Evolutionary conservation across 2,113 vertebrate species (phyloP).

Genomic region (Trogon surrucura): DNA sequence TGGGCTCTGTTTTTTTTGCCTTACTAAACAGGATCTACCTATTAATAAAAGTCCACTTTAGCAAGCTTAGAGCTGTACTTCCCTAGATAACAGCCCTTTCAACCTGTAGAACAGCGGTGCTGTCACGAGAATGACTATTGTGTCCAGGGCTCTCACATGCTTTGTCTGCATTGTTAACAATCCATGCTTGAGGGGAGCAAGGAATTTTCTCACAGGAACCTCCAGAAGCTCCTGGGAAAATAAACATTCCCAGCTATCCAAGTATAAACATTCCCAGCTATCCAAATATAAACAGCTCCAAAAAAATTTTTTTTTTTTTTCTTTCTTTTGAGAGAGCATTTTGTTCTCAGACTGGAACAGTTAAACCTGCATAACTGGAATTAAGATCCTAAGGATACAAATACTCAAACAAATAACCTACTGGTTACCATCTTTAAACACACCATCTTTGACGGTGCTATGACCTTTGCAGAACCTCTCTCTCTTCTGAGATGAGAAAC

Average conservation of each 20-base stretch:
- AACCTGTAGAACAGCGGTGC: not conserved
- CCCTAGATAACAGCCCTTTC: not conserved
- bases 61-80: not conserved
- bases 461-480: not conserved
- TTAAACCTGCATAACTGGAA: not conserved
- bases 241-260: not conserved
- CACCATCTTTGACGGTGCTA: not conserved
- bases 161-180: not conserved
- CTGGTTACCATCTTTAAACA: not conserved
- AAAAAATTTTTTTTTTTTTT: not conserved
- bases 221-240: not conserved
- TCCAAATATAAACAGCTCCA: not conserved
- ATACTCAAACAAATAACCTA: not conserved
- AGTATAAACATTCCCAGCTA: not conserved
- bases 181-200: fast-evolving
- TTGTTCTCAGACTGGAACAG: not conserved
- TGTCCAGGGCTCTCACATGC: not conserved
- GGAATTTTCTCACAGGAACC: slow-evolving; percentile 8
- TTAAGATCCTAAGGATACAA: not conserved
- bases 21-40: not conserved
- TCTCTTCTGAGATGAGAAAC: not conserved
- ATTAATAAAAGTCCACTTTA: not conserved
- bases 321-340: not conserved
- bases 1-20: not conserved
- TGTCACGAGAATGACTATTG: not conserved